Percentiles rank a stretch among this genome's conserved stretches.
Evolutionary conservation across 1,140 invertebrate species (phyloP).

Genomic region (Heliconius hermathena): DNA sequence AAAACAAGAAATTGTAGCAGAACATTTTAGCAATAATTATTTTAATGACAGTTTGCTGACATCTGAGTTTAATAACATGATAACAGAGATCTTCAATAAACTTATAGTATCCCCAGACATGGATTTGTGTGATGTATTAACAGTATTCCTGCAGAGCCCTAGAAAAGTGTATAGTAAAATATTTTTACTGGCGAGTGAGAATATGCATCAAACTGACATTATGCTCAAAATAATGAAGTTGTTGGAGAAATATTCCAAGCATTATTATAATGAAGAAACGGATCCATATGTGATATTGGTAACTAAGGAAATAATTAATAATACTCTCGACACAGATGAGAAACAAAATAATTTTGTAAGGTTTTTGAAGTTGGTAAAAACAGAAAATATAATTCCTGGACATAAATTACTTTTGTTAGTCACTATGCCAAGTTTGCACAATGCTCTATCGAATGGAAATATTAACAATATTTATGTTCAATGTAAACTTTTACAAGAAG

Average conservation of each 20-base stretch:
- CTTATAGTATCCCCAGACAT: conserved; percentile 48
- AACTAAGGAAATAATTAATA: conserved; percentile 50
- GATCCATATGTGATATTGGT: conserved; percentile 57
- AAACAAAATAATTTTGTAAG: conserved; percentile 57
- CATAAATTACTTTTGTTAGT: conserved; percentile 61
- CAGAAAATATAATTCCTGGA: conserved; percentile 48
- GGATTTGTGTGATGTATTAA: conserved; percentile 58
- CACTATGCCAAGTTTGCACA: conserved; percentile 69
- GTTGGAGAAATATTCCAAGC: conserved; percentile 57
- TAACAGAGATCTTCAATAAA: conserved; percentile 70
- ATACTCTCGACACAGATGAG: conserved; percentile 46
- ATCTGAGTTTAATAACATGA: conserved; percentile 49
- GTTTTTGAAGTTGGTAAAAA: conserved; percentile 59
- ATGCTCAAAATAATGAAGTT: conserved; percentile 61
- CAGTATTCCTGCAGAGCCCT: conserved; percentile 67
- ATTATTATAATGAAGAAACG: conserved; percentile 64
- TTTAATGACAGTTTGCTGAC: conserved; percentile 55
- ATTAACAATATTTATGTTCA: conserved; percentile 53
- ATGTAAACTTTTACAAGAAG: conserved; percentile 52
- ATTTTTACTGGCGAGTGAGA: conserved; percentile 61
- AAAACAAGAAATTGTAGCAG: conserved; percentile 55
- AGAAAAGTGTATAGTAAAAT: conserved; percentile 58
- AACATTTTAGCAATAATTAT: conserved; percentile 52
- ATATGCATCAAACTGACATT: conserved; percentile 57
- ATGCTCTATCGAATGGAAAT: conserved; percentile 54